Evolutionary conservation across 1,140 invertebrate genomes (phyloP), one percentile per base, ranked within the genome.

Genomic region (Bombus haemorrhoidalis): DNA sequence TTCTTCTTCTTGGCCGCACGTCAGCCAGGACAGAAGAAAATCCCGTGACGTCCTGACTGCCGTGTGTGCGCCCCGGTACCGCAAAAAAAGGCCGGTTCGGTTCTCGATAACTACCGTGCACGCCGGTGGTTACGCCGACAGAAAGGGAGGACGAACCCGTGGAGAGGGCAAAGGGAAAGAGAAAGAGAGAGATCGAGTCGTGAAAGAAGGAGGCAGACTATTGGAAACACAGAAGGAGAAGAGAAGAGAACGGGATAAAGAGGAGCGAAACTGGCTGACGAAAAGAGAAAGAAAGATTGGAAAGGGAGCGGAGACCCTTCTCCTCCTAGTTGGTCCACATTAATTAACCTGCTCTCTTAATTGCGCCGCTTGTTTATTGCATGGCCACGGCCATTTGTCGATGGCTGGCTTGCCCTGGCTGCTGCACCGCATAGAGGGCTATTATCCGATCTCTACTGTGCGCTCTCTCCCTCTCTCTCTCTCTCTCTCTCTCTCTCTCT

Each of bases 291-390:
- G 66, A 81, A 62, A 84, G 43, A 59, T 83, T 13, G 66, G 39
- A 53, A 41, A 74, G n/a, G 62, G 18, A 59, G 69, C 53, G 59
- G 73, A 32, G 39, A n/a, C 74, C 84, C 85, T 88, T 85, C 83
- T 85, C 83, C 88, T 90, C 84, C 90, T 90, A 92, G 89, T 92
- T 91, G 90, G 90, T 91, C 91, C 90, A 92, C 92, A 92, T 92
- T 92, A 92, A 92, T 92, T 92, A 92, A 92, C 90, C 91, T 90
- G 92, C 91, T 92, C 91, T 91, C 90, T 92, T 92, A 92, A 92
- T 92, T 92, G 92, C 91, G 90, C 89, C 87, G 89, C 92, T 92
- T 92, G 91, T 92, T 92, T 92, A 92, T 92, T 91, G 91, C 90
- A 91, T 90, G 87, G 91, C 91, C 87, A 91, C 86, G 87, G 87